These are phyloP conservation scores for Oxyura jamaicensis DNA, from an alignment of 2,113 vertebrate species.

Conservation along the genomic window DNA sequence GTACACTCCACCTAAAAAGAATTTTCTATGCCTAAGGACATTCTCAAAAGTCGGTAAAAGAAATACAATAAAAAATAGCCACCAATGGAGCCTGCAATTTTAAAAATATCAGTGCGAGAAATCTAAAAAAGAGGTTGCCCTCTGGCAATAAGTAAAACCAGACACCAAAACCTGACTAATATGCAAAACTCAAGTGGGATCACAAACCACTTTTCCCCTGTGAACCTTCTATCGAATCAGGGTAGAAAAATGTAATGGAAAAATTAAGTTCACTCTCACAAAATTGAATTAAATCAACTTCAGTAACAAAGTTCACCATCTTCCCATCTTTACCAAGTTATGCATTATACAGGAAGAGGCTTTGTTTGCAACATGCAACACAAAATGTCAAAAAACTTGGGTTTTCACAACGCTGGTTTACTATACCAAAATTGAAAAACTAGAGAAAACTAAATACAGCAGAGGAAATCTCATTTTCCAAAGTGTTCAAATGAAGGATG, in stretches of 20 bases:
- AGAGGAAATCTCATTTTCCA: background rate
- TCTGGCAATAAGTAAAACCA: conserved; percentile 43
- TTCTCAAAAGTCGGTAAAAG: conserved; percentile 56
- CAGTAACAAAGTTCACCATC: background rate
- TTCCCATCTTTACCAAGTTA: background rate
- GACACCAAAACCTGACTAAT: conserved; percentile 70
- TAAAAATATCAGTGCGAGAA: conserved; percentile 70
- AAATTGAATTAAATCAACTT: conserved; percentile 14
- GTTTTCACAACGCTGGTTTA: background rate
- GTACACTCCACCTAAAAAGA: conserved; percentile 43
- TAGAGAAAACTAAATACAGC: background rate
- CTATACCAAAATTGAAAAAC: background rate
- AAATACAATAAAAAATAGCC: conserved; percentile 57
- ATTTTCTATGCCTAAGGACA: conserved; percentile 61
- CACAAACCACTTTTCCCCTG: conserved; percentile 61
- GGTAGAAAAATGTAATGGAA: conserved; percentile 47
- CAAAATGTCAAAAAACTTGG: background rate
- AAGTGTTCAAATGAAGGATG: background rate
- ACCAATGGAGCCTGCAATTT: conserved; percentile 59
- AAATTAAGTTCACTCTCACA: conserved; percentile 27
- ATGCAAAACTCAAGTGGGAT: conserved; percentile 50
- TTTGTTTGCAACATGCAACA: background rate
- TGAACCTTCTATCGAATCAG: conserved; percentile 59
- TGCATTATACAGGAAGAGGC: background rate
- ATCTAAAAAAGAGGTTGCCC: conserved; percentile 59